These are phyloP conservation scores for Morelia viridis DNA, from an alignment of 2,797 vertebrate species.

Conservation along the genomic window DNA sequence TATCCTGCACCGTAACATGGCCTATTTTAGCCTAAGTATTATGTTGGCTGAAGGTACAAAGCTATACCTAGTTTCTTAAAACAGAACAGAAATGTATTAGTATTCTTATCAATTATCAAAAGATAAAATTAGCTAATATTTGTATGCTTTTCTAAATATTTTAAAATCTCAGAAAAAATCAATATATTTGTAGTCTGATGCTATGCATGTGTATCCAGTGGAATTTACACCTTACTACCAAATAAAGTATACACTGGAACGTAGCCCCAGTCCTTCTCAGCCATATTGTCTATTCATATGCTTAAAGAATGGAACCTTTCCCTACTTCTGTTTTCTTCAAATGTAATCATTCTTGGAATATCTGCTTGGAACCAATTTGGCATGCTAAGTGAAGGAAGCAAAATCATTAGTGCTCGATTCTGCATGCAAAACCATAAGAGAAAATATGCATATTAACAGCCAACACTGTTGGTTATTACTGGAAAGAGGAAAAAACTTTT, in stretches of 20 bases:
- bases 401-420: constrained; percentile 15
- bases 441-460: neutral
- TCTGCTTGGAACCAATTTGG: constrained; percentile 6
- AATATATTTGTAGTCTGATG: neutral
- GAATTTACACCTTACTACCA: neutral
- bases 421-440: neutral
- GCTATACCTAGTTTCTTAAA: neutral
- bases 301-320: constrained; percentile 7
- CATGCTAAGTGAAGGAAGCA: neutral
- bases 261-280: neutral
- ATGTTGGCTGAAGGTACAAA: neutral
- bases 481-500: neutral
- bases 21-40: neutral
- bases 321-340: neutral
- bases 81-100: neutral
- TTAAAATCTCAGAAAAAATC: neutral
- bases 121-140: neutral
- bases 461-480: neutral
- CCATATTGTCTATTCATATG: neutral
- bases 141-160: neutral
- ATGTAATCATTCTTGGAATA: constrained; percentile 20
- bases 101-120: neutral
- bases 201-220: neutral
- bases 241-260: neutral
- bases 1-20: neutral